Base-by-base conservation (phyloP, 2,113 vertebrate genomes). In the Phaethon lepturus region DNA sequence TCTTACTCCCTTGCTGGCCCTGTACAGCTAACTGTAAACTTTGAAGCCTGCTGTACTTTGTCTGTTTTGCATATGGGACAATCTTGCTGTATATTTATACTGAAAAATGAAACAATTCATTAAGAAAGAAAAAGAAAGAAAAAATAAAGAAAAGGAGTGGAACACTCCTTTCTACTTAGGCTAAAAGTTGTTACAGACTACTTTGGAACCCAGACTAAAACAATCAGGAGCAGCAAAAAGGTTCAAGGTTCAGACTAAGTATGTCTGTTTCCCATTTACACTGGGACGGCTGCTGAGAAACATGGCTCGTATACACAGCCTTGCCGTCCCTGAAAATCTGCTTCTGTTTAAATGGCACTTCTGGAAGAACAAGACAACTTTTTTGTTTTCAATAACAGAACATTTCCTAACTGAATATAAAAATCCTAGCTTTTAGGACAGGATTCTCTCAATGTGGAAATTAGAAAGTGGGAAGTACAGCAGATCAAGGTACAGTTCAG, bases 311-410 rank as follows among this genome's bases (percentile, higher is more conserved):
- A 35, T 5, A 17, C 33, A 28, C 7, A 45, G 71, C 35, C 86
- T 64, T 1, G 14, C 49, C 73, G 86, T 86, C 90, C 92, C 90
- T 67, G 90, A 86, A 90, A 97, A 92, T 71, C 68, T 95, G 90
- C 91, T 97, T 95, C 92, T 97, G 63, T 93, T 97, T 94, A 91
- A 96, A 83, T n/a, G 35, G 60, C 47, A 56, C 59, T 77, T 64
- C 31, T 88, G 76, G 50, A 91, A 93, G 92, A 93, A 33, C 35
- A 73, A 86, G 74, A 64, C 20, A 86, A 53, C 28, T 69, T 50
- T 93, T 26, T 84, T 47, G 56, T 94, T 97, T 95, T 55, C 82
- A 85, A 2, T 22, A 75, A 92, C 58, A 93, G 88, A 93, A 76
- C 29, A 85, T 74, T 86, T 97, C 92, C 72, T 83, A 83, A 69